Conservation (phyloP, 2,888 invertebrate genomes). For the Tetrapedia diversipes region DNA sequence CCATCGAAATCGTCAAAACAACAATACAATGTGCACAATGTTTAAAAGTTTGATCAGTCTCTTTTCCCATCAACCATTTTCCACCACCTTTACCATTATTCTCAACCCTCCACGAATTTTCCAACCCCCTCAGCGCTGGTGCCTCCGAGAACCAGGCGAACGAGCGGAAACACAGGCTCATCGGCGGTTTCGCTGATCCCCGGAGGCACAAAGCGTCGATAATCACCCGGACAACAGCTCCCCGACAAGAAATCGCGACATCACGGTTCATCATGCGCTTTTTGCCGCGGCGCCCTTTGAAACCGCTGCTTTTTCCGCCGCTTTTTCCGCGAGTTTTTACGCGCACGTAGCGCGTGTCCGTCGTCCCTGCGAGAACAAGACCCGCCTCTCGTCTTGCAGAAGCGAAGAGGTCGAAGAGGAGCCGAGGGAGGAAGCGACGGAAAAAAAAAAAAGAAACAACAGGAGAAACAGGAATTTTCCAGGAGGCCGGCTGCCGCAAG, state of each 20-base stretch:
- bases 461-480: no score
- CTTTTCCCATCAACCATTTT: no score
- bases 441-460: constrained; percentile 16
- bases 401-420: constrained; percentile 3
- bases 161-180: not conserved
- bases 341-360: constrained; percentile 44
- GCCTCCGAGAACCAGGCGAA: no score
- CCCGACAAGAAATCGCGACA: constrained; percentile 34
- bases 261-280: constrained; percentile 52
- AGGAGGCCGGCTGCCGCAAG: constrained; percentile 49
- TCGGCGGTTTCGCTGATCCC: not conserved
- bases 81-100: no score
- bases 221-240: constrained; percentile 18
- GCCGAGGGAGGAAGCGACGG: no score
- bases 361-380: not conserved
- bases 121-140: no score
- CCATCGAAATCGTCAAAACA: no score
- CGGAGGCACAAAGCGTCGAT: constrained; percentile 37
- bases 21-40: no score
- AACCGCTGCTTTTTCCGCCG: constrained; percentile 53
- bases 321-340: constrained; percentile 66
- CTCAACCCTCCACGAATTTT: no score
- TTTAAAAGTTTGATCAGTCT: no score
- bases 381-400: not conserved
- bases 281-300: constrained; percentile 44